Evolutionary conservation across 1,140 invertebrate species (phyloP).

Genomic region (Heterodera carotae): DNA sequence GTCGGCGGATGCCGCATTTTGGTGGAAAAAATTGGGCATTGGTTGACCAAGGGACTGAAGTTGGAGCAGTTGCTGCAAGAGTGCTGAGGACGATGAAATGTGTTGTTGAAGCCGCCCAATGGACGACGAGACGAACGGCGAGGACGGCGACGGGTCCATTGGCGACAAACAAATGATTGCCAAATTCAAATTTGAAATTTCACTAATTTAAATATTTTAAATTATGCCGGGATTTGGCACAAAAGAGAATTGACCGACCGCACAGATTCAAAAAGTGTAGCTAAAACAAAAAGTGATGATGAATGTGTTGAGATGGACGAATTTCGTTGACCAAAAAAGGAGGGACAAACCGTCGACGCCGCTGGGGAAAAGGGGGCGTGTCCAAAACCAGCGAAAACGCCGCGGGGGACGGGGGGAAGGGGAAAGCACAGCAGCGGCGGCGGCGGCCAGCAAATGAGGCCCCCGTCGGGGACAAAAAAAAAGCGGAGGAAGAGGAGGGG

Average conservation of each 20-base stretch:
- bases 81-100: background rate
- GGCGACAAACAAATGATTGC: background rate
- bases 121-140: background rate
- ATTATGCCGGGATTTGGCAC: background rate
- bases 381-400: background rate
- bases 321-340: background rate
- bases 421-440: background rate
- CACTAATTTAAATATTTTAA: background rate
- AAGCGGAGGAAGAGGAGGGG: background rate
- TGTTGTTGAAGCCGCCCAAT: background rate
- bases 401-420: background rate
- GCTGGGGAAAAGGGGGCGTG: background rate
- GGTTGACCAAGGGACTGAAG: background rate
- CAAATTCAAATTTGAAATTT: too few species aligned
- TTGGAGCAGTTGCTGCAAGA: background rate
- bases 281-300: background rate
- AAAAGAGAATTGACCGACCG: background rate
- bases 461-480: background rate
- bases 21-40: too few species aligned
- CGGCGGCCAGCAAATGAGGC: background rate
- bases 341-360: background rate
- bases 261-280: background rate
- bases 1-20: background rate
- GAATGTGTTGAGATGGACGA: background rate
- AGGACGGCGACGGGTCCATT: background rate